These are phyloP conservation scores for Calyptomena viridis DNA, from an alignment of 2,113 vertebrate genomes.

Conservation along the genomic window DNA sequence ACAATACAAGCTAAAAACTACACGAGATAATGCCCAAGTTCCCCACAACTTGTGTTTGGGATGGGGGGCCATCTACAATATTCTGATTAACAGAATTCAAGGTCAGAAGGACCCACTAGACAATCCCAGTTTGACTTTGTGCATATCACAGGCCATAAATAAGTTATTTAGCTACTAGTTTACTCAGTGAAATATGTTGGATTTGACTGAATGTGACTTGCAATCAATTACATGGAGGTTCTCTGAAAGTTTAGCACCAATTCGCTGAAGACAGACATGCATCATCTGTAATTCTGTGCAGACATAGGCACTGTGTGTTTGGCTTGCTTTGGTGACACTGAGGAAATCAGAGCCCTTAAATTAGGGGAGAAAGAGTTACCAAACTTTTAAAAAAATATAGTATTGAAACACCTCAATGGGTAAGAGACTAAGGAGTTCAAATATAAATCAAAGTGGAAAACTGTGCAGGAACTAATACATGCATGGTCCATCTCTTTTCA, in stretches of 20 bases:
- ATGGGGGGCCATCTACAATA: background rate
- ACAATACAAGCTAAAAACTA: background rate
- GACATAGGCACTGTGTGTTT: constrained; percentile 19
- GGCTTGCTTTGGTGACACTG: too few species aligned
- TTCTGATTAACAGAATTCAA: background rate
- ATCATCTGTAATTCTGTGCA: background rate
- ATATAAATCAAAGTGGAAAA: background rate
- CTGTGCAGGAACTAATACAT: background rate
- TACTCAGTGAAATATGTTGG: background rate
- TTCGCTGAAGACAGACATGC: background rate
- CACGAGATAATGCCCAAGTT: background rate
- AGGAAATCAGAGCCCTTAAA: too few species aligned
- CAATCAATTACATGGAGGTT: background rate
- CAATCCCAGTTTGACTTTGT: background rate
- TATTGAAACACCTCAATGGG: background rate
- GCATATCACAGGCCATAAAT: background rate
- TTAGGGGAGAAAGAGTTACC: too few species aligned
- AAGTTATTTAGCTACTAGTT: background rate
- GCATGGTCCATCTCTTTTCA: background rate
- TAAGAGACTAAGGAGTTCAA: background rate
- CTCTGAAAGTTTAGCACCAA: background rate
- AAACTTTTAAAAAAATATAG: background rate
- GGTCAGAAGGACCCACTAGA: background rate
- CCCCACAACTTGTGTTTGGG: background rate
- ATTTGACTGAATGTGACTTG: background rate